Evolutionary conservation across 1,140 invertebrate species (phyloP), one percentile per base, ranked within the genome.

Genomic region (Delia radicum): DNA sequence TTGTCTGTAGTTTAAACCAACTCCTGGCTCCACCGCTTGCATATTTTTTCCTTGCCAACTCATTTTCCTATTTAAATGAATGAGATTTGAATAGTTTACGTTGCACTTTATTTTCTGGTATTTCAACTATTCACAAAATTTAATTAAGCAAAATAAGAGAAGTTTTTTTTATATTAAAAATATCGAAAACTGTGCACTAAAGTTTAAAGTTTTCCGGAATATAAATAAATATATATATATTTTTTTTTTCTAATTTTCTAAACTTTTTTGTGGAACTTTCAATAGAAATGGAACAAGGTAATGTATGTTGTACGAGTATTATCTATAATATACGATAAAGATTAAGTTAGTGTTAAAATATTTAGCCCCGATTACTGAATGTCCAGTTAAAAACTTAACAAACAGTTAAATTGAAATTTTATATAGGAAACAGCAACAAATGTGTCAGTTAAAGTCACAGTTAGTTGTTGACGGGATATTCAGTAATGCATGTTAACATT

Each of bases 131-230:
- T 55, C 48, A 55, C 48, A 55, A 55, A 55, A 55, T 55, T 55
- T 55, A 55, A 55, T 55, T 55, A 55, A 55, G 48, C 48, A 55
- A 55, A 55, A 55, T 55, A 55, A 55, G 48, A 55, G 48, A 55
- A 21, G 37, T 42, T 42, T 37, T 42, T 42, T 15, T 42, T 42
- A 42, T 42, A 42, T 10, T n/a, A n/a, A n/a, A n/a, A n/a, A n/a
- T n/a, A n/a, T n/a, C n/a, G n/a, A n/a, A n/a, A 55, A 21, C 21
- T 55, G 18, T 55, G 4, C 18, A 55, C 48, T 18, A 55, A 55
- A 55, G 15, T 55, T 55, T 55, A 55, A 55, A n/a, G n/a, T 55
- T 21, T 55, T 55, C 24, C 18, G 6, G 48, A 5, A 10, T n/a
- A n/a, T n/a, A n/a, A n/a, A 42, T 10, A 55, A 10, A 55, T 55